Evolutionary conservation across 2,797 vertebrate genomes (phyloP).

Genomic region (Sebastes taczanowskii): DNA sequence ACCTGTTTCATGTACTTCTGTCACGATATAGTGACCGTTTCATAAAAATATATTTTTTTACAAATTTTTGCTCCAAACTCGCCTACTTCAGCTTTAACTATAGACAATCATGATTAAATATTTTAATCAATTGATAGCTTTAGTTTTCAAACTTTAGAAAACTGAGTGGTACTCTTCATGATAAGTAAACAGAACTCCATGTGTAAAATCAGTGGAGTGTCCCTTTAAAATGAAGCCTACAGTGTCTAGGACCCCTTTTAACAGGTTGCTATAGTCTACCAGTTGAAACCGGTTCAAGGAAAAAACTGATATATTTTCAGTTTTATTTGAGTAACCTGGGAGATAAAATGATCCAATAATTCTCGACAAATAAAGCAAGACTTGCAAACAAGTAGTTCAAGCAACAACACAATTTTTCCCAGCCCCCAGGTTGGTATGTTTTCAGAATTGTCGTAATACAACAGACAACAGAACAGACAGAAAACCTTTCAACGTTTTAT

Average conservation of each 20-base stretch:
- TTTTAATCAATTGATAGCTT: too few species aligned
- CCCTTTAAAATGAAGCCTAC: background rate
- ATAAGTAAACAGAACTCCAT: too few species aligned
- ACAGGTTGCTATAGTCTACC: background rate
- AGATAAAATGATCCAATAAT: background rate
- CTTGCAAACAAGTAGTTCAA: background rate
- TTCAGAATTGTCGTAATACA: background rate
- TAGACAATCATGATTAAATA: too few species aligned
- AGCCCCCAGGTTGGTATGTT: background rate
- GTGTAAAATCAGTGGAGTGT: background rate
- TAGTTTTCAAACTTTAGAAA: background rate
- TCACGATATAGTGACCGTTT: too few species aligned
- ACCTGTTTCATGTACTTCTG: too few species aligned
- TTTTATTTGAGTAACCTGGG: background rate
- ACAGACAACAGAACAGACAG: background rate
- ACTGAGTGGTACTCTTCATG: background rate
- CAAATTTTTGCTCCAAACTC: too few species aligned
- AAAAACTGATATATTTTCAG: background rate
- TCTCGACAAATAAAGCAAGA: background rate
- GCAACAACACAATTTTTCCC: background rate
- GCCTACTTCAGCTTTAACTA: too few species aligned
- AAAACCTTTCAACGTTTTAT: constrained; percentile 57
- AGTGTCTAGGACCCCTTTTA: background rate
- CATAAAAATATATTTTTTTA: too few species aligned
- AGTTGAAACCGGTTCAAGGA: background rate